Evolutionary conservation across 2,888 invertebrate species (phyloP), one percentile per base, ranked within the genome.

Genomic region (Aproaerema taeniolella): DNA sequence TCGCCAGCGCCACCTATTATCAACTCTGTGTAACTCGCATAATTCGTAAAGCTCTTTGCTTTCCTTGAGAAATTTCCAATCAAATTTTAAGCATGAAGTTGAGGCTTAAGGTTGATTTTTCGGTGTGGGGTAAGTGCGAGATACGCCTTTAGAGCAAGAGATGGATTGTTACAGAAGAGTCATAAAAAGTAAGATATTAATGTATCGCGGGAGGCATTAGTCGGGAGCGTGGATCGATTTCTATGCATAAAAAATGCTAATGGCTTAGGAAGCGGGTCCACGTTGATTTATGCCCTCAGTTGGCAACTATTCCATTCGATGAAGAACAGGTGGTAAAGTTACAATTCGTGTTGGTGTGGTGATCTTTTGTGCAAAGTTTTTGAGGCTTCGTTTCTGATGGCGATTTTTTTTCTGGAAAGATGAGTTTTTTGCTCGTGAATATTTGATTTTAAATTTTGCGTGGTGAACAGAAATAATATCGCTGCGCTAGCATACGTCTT

Each of bases 121-220:
- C n/a, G n/a, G n/a, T n/a, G n/a, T n/a, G n/a, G n/a, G n/a, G n/a
- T n/a, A n/a, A n/a, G n/a, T n/a, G n/a, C n/a, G n/a, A n/a, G n/a
- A n/a, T n/a, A n/a, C n/a, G n/a, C n/a, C n/a, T n/a, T n/a, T n/a
- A n/a, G n/a, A n/a, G n/a, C n/a, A 50, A 42, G 61, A 72, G 77
- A 75, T 71, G 72, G 64, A 78, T 77, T 80, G 78, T 81, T 85
- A 71, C 75, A 69, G 74, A 81, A 81, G 78, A 86, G 80, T 85
- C 85, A 82, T 86, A 86, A 86, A 86, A 86, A 86, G 83, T 85
- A 81, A 85, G 85, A 85, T 86, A 86, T 86, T 85, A 86, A 86
- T 86, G 86, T 86, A 86, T 86, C 85, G 81, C 74, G 85, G 85
- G 85, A 85, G 82, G 85, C 86, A 83, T 86, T 85, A 85, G 80